phyloP scores from a whole-genome alignment of 92 coral and sea anemone genomes.

The Epizoanthus stellaris region DNA sequence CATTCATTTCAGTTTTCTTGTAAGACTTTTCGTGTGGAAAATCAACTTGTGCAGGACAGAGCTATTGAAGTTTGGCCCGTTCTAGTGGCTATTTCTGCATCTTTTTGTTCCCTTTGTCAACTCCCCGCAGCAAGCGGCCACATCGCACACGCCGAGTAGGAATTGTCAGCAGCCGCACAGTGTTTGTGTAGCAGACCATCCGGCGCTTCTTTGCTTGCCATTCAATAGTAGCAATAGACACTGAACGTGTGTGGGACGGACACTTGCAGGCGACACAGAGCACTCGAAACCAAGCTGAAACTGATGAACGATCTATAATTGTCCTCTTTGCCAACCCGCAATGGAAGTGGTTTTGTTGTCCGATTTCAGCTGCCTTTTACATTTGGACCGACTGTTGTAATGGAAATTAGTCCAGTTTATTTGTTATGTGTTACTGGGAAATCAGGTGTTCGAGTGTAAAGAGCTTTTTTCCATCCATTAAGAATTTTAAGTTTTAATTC shows the following conservation, averaged over 20 bases:
- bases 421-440: not conserved
- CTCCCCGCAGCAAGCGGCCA: not conserved
- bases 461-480: not conserved
- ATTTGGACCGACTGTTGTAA: not conserved
- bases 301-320: not conserved
- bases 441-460: not conserved
- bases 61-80: not conserved
- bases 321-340: not conserved
- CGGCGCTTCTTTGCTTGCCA: not conserved
- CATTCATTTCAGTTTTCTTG: no score
- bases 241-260: not conserved
- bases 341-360: not conserved
- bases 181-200: not conserved
- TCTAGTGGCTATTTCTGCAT: not conserved
- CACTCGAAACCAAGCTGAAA: not conserved
- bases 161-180: not conserved
- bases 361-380: not conserved
- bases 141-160: not conserved
- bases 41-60: not conserved
- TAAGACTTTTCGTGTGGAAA: not conserved
- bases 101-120: not conserved
- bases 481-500: not conserved
- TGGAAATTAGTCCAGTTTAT: not conserved
- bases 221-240: not conserved
- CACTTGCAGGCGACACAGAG: not conserved